phyloP scores from a whole-genome alignment of 2,888 invertebrate species.

The Cheilosia urbana region DNA sequence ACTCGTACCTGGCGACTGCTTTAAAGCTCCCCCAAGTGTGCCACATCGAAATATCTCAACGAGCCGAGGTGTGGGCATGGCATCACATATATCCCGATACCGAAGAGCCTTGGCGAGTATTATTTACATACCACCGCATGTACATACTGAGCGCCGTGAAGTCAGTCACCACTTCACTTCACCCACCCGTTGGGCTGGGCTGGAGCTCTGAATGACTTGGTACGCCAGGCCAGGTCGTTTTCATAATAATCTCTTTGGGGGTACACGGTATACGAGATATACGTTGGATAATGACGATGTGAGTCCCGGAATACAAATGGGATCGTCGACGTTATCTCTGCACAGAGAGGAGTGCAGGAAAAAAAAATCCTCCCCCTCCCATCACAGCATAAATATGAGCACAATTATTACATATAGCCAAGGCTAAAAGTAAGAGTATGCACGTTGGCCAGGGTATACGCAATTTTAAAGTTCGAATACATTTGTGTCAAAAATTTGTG shows the following conservation, averaged over 20 bases:
- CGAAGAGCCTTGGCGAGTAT: conserved; percentile 62
- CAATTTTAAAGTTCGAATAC: too few species aligned
- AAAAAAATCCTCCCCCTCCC: background rate
- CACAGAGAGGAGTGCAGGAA: conserved; percentile 7
- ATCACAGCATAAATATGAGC: conserved; percentile 46
- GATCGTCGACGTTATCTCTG: conserved; percentile 67
- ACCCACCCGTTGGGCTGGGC: conserved; percentile 27
- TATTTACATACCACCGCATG: conserved; percentile 71
- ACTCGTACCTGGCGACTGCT: too few species aligned
- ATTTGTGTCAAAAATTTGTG: too few species aligned
- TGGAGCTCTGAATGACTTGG: conserved; percentile 52
- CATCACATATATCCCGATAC: conserved; percentile 17
- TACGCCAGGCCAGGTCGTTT: conserved; percentile 70
- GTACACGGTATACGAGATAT: too few species aligned
- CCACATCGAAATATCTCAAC: too few species aligned
- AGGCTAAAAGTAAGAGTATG: conserved; percentile 23
- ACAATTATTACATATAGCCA: conserved; percentile 30
- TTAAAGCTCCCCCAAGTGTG: too few species aligned
- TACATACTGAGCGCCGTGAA: conserved; percentile 27
- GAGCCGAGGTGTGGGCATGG: conserved; percentile 12
- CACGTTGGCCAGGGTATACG: background rate
- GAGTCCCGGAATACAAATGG: conserved; percentile 72
- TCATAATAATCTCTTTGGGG: conserved; percentile 60
- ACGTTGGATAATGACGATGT: conserved; percentile 68
- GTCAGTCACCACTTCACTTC: background rate